These are phyloP conservation scores for Atlantisia rogersi DNA, from an alignment of 2,113 vertebrate genomes.

Conservation along the genomic window DNA sequence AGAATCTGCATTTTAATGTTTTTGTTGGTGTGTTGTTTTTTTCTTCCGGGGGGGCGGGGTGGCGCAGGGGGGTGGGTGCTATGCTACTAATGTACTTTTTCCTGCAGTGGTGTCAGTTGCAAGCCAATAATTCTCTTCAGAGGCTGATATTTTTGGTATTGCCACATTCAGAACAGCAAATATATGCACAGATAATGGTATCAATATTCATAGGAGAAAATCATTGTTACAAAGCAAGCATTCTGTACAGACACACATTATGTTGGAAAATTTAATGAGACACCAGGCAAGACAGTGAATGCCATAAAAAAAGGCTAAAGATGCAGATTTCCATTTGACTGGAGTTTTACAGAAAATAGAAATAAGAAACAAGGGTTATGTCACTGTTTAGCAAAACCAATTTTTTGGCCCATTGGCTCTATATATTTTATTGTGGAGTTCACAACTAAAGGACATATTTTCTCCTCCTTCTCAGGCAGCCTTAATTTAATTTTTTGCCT, in stretches of 20 bases:
- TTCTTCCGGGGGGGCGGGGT: too few species aligned
- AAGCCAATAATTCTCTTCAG: background rate
- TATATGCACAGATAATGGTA: background rate
- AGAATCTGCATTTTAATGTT: background rate
- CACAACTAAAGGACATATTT: background rate
- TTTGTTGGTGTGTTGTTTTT: background rate
- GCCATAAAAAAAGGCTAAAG: background rate
- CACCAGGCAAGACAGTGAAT: background rate
- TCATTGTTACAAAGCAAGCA: background rate
- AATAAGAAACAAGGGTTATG: slow-evolving; percentile 17
- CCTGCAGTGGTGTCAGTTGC: background rate
- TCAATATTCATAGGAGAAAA: background rate
- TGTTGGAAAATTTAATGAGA: background rate
- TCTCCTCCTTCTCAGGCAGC: background rate
- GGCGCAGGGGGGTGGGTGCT: too few species aligned
- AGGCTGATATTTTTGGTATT: background rate
- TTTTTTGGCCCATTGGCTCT: slow-evolving; percentile 52
- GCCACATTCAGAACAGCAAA: background rate
- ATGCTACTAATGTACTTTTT: background rate
- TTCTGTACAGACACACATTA: background rate
- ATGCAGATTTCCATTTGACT: slow-evolving; percentile 9
- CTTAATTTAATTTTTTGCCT: background rate
- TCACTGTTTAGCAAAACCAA: slow-evolving; percentile 25
- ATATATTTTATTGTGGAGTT: slow-evolving; percentile 28
- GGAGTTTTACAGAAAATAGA: background rate